Evolutionary conservation across 2,797 vertebrate genomes (phyloP).

Genomic region (Mormyrus hasselquistii): DNA sequence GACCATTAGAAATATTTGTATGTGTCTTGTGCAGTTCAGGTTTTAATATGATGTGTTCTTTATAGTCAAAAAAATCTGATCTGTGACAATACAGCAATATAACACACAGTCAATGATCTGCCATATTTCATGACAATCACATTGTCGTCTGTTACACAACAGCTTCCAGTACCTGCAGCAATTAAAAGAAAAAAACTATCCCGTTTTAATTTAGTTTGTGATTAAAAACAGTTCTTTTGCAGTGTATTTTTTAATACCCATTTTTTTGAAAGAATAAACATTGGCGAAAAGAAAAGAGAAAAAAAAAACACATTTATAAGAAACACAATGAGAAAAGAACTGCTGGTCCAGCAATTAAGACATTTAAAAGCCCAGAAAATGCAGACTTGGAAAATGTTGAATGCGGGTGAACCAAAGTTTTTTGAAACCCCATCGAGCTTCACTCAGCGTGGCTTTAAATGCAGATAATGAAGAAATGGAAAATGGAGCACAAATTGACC

Average conservation of each 20-base stretch:
- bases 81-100: background rate
- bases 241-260: background rate
- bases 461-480: constrained; percentile 86
- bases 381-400: constrained; percentile 65
- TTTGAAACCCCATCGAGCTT: constrained; percentile 70
- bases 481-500: constrained; percentile 98
- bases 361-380: constrained; percentile 67
- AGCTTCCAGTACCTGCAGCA: background rate
- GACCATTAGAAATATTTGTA: background rate
- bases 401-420: constrained; percentile 70
- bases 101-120: background rate
- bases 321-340: constrained; percentile 34
- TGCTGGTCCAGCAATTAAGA: constrained; percentile 53
- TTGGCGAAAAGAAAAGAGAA: background rate
- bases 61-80: background rate
- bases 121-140: background rate
- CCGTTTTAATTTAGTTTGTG: background rate
- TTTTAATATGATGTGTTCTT: background rate
- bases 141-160: background rate
- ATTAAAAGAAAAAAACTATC: background rate
- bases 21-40: background rate
- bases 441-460: constrained; percentile 75
- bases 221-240: constrained; percentile 1
- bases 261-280: background rate
- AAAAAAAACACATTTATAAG: background rate